Percentiles rank a stretch among this genome's conserved stretches.
phyloP scores from a whole-genome alignment of 1,140 invertebrate species.

The Bombyx mandarina region DNA sequence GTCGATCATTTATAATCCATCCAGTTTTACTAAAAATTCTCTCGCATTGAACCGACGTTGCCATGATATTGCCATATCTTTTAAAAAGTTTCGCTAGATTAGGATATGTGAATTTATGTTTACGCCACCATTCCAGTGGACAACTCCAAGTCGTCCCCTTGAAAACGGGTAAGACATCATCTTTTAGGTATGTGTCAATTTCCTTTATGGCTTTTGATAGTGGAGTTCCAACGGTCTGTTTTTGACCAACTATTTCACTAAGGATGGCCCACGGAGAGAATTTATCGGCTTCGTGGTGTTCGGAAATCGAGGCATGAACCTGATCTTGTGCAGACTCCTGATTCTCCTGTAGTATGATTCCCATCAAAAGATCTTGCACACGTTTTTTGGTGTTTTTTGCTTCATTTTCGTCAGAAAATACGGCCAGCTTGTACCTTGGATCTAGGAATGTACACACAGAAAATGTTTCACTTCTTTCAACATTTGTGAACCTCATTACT shows the following conservation, averaged over 20 bases:
- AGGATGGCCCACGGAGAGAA: slow-evolving; percentile 5
- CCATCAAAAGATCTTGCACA: slow-evolving; percentile 1
- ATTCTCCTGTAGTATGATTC: too few species aligned
- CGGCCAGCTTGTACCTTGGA: slow-evolving; percentile 14
- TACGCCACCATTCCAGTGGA: slow-evolving; percentile 12
- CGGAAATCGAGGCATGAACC: too few species aligned
- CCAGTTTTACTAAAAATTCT: slow-evolving; percentile 14
- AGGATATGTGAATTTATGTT: slow-evolving; percentile 6
- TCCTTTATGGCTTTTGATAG: slow-evolving; percentile 16
- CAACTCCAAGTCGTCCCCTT: slow-evolving; percentile 5
- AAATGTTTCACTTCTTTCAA: slow-evolving; percentile 16
- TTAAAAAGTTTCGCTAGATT: slow-evolving; percentile 3
- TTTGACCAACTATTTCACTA: slow-evolving; percentile 5
- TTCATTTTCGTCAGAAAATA: slow-evolving; percentile 12
- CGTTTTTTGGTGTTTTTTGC: slow-evolving; percentile 9
- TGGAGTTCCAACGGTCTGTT: slow-evolving; percentile 8
- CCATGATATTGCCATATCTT: slow-evolving; percentile 10
- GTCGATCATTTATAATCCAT: slow-evolving; percentile 6
- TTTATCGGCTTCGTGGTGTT: background rate
- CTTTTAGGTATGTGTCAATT: slow-evolving; percentile 12
- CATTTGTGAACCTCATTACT: slow-evolving; percentile 1
- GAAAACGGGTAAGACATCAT: slow-evolving; percentile 7
- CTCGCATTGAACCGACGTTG: slow-evolving; percentile 14
- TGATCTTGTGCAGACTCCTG: too few species aligned
- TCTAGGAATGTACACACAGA: slow-evolving; percentile 16